Evolutionary conservation across 2,797 vertebrate species (phyloP), one percentile per base, ranked within the genome.

Genomic region (Sardinella longiceps): DNA sequence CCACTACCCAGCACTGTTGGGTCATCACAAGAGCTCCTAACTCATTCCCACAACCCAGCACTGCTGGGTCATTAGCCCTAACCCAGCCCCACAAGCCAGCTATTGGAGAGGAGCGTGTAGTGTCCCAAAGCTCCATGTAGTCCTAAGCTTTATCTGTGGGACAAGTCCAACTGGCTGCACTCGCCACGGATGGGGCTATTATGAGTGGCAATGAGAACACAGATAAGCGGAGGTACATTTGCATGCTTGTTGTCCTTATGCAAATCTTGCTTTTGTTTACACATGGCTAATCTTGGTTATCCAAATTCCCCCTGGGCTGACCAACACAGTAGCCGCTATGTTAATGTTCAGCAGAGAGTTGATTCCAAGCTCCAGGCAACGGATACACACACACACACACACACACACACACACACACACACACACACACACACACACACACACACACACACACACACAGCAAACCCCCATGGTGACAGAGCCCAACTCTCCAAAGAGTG

Each of bases 1-100:
- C 46, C 48, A 43, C 51, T 48, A 25, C 23, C 11, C 18, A 80
- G 83, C 84, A 80, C 80, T 81, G 77, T 77, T 81, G 33, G 20
- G 70, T 90, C 87, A 86, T 87, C 87, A 90, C 80, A 85, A 84
- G 87, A 83, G 86, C 86, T 89, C 81, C 28, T 86, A 25, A 83
- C 74, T 58, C 80, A 82, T 46, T 66, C 84, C 56, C 48, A 39
- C 51, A 56, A 25, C 23, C 11, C 18, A 80, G 83, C 85, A 80
- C 80, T 81, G 77, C 74, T 81, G 33, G 20, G 70, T 90, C 87
- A 87, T 87, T 86, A 90, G 81, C 89, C 80, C 28, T 86, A 25
- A 83, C 74, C 51, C 80, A 84, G 53, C 58, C 84, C 56, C 48
- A 43, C 51, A 56, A 25, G 15, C 11, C 18, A 80, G 56, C 46